Evolutionary conservation across 2,888 invertebrate species (phyloP).

Genomic region (Apeira syringaria): DNA sequence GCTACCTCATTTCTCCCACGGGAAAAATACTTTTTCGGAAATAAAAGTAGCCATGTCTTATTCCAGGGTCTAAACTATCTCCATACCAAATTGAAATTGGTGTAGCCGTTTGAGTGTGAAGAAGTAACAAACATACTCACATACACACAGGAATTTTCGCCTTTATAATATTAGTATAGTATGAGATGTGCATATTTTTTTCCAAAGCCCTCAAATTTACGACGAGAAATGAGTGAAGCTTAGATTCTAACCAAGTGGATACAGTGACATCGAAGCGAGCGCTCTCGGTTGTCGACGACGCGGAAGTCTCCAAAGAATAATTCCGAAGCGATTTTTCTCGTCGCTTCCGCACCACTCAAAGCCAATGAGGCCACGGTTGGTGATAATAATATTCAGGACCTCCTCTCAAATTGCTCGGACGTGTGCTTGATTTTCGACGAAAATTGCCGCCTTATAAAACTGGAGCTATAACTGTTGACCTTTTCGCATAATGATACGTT

Average conservation of each 20-base stretch:
- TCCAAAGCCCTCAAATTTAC: no score
- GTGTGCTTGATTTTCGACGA: constrained; percentile 55
- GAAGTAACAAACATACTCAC: no score
- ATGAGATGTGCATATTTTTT: no score
- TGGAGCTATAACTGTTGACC: constrained; percentile 55
- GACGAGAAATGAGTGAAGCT: no score
- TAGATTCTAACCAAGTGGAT: background rate
- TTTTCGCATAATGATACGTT: constrained; percentile 48
- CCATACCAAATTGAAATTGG: no score
- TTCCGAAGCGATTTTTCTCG: constrained; percentile 51
- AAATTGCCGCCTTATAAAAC: constrained; percentile 55
- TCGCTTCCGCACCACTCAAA: constrained; percentile 50
- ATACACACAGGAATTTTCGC: no score
- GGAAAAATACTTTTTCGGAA: no score
- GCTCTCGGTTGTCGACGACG: constrained; percentile 29
- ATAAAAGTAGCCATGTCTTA: no score
- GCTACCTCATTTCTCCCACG: no score
- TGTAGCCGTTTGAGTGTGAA: no score
- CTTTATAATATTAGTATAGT: no score
- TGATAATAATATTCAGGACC: constrained; percentile 62
- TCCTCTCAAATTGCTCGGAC: constrained; percentile 61
- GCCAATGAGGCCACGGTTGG: constrained; percentile 46
- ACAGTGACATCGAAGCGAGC: constrained; percentile 17
- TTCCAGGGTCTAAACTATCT: no score
- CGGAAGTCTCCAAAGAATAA: constrained; percentile 44